Evolutionary conservation across 2,888 invertebrate genomes (phyloP), one percentile per base, ranked within the genome.

Genomic region (Tenthredo livida): DNA sequence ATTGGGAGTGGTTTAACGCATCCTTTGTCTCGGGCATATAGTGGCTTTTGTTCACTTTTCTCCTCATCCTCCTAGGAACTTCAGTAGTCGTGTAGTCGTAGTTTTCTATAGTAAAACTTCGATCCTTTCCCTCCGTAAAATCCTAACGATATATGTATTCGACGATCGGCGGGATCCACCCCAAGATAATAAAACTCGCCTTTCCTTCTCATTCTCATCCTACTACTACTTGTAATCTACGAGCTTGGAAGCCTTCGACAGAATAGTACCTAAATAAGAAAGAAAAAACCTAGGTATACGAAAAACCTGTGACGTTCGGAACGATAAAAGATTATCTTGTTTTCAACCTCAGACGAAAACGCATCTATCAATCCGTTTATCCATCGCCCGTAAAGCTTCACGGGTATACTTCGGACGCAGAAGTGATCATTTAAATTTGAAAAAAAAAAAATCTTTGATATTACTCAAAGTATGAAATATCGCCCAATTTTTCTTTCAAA

Each of bases 301-400:
- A 70, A 37, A n/a, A 70, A 70, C 33, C 37, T 70, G 17, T 70
- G 77, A 73, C 72, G n/a, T n/a, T n/a, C n/a, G 10, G 72, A 40
- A 73, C 21, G 80, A 21, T 80, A 58, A 80, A 61, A 61, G 33
- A 80, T 80, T 80, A 80, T 80, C 80, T 80, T 61, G 80, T 80
- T 80, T 61, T 61, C 1, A 33, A 7, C 40, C 80, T 21, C 37
- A 29, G 54, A 33, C 47, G 17, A 12, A 17, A 25, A 61, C 61
- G 33, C 33, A 67, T 67, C 67, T 10, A 33, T 67, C 50, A 17
- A 50, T 50, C 50, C 17, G n/a, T 61, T 21, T 61, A 25, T 61
- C 61, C 9, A 25, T 21, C 47, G 15, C 61, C 25, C 61, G 21
- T n/a, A 61, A 61, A 61, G 61, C 25, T 25, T 25, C 4, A 25